Evolutionary conservation across 2,113 vertebrate species (phyloP).

Genomic region (Grammomys dolichurus): DNA sequence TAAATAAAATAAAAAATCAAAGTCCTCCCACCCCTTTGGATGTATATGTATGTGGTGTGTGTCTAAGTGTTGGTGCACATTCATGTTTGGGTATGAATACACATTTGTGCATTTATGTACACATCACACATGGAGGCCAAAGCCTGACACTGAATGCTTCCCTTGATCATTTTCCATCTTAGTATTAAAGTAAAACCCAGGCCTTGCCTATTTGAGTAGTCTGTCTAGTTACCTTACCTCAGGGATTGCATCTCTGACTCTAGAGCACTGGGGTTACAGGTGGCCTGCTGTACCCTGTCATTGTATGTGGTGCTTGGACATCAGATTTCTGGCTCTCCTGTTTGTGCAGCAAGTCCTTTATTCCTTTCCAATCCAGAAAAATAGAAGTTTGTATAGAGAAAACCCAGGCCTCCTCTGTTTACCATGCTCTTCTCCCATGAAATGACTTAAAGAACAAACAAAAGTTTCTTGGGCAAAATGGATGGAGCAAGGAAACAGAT

Average conservation of each 20-base stretch:
- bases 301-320: neutral
- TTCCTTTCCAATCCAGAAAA: neutral
- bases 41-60: neutral
- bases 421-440: neutral
- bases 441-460: neutral
- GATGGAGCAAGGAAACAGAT: neutral
- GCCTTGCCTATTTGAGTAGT: neutral
- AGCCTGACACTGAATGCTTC: neutral
- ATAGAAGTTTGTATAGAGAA: neutral
- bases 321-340: neutral
- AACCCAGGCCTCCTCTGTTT: neutral
- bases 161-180: neutral
- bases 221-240: neutral
- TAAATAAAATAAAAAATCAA: neutral
- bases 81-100: neutral
- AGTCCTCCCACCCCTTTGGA: neutral
- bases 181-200: neutral
- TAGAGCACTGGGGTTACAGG: neutral
- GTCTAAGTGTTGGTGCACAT: neutral
- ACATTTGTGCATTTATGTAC: neutral
- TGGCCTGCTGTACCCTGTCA: neutral
- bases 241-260: neutral
- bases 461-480: neutral
- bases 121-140: neutral
- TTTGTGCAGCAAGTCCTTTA: neutral